phyloP scores from a whole-genome alignment of 2,797 vertebrate genomes.

The Neoniphon sammara region DNA sequence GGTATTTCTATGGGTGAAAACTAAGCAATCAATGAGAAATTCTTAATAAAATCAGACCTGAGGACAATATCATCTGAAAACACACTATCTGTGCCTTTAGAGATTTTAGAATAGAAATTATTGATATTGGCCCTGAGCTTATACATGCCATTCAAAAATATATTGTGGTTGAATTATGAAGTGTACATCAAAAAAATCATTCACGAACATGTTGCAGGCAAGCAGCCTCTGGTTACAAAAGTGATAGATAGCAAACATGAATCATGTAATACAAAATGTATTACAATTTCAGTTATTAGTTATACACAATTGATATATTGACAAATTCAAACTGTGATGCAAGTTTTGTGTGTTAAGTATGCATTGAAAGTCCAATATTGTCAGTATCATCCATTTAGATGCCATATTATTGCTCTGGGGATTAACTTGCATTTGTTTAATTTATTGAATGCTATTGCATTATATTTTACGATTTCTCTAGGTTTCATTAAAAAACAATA shows the following conservation, averaged over 20 bases:
- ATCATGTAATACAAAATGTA: background rate
- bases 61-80: slow-evolving; percentile 59
- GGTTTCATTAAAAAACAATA: background rate
- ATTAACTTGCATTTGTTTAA: background rate
- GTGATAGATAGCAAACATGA: background rate
- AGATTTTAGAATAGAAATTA: slow-evolving; percentile 44
- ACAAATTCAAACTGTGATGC: background rate
- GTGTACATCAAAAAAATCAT: slow-evolving; percentile 35
- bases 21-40: slow-evolving; percentile 55
- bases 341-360: background rate
- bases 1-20: slow-evolving; percentile 48
- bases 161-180: slow-evolving; percentile 36
- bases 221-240: slow-evolving; percentile 13
- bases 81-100: slow-evolving; percentile 27
- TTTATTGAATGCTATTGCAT: background rate
- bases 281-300: background rate
- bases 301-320: background rate
- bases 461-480: background rate
- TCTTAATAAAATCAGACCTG: slow-evolving; percentile 60
- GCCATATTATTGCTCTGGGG: too few species aligned
- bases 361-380: background rate
- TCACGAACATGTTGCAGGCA: slow-evolving; percentile 13
- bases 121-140: slow-evolving; percentile 60
- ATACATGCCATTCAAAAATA: slow-evolving; percentile 54
- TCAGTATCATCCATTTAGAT: too few species aligned